Conservation (phyloP, 2,797 vertebrate species). For the Menidia menidia region DNA sequence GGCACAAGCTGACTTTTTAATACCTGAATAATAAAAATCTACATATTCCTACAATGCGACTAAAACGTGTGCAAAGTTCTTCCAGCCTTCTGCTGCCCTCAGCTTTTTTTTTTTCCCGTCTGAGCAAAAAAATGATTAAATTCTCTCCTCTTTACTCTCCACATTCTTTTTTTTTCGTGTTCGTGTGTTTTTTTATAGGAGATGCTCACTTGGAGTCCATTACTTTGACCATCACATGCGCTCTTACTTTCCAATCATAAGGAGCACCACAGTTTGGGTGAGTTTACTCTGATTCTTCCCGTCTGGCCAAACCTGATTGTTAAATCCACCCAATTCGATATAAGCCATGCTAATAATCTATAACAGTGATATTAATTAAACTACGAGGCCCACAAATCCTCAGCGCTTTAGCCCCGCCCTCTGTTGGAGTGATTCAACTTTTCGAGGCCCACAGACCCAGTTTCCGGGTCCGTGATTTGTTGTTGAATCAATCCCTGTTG, state of each 20-base stretch:
- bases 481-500: not conserved
- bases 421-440: no score
- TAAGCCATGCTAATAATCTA: no score
- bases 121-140: not conserved
- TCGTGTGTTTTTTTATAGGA: constrained; percentile 67
- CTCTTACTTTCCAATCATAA: constrained; percentile 85
- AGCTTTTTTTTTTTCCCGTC: not conserved
- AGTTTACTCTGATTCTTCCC: constrained; percentile 54
- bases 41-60: no score
- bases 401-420: no score
- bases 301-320: not conserved
- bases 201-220: constrained; percentile 89
- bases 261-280: constrained; percentile 91
- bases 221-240: constrained; percentile 87
- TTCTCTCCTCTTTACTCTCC: not conserved
- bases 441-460: no score
- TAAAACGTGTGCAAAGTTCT: no score
- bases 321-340: no score
- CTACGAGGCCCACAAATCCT: no score
- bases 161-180: not conserved
- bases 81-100: not conserved
- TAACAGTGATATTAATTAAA: not conserved
- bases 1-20: no score
- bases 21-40: not conserved
- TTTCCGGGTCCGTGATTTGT: not conserved